phyloP scores from a whole-genome alignment of 2,797 vertebrate species.

The Danio kyathit region DNA sequence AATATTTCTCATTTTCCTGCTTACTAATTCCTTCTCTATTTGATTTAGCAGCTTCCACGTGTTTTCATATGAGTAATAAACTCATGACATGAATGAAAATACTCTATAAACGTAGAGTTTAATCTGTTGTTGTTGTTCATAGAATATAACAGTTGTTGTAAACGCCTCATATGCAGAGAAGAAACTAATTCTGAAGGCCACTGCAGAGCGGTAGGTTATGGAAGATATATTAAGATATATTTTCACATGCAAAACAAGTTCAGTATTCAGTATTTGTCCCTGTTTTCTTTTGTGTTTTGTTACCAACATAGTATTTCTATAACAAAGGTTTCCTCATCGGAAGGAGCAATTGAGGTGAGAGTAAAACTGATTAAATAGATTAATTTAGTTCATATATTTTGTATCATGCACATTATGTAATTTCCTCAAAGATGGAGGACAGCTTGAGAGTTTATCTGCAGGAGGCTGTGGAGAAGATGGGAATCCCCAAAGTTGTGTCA shows the following conservation, averaged over 20 bases:
- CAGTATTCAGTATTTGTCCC: neutral
- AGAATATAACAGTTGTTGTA: conserved; percentile 76
- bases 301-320: conserved; percentile 62
- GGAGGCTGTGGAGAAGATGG: conserved; percentile 74
- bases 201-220: conserved; percentile 70
- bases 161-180: conserved; percentile 81
- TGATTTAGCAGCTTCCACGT: no score
- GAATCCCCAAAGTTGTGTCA: conserved; percentile 82
- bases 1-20: no score
- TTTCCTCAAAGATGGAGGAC: conserved; percentile 64
- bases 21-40: no score
- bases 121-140: conserved; percentile 19
- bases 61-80: no score
- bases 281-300: conserved; percentile 5
- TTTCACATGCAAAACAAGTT: neutral
- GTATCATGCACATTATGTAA: conserved; percentile 18
- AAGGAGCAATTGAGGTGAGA: conserved; percentile 54
- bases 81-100: no score
- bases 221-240: neutral
- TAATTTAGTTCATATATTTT: neutral
- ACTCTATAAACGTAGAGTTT: neutral
- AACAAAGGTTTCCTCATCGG: conserved; percentile 61
- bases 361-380: neutral
- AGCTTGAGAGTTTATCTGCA: conserved; percentile 72
- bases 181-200: conserved; percentile 77